Conservation (phyloP, 2,888 invertebrate species). For the Coecobrya sp. region DNA sequence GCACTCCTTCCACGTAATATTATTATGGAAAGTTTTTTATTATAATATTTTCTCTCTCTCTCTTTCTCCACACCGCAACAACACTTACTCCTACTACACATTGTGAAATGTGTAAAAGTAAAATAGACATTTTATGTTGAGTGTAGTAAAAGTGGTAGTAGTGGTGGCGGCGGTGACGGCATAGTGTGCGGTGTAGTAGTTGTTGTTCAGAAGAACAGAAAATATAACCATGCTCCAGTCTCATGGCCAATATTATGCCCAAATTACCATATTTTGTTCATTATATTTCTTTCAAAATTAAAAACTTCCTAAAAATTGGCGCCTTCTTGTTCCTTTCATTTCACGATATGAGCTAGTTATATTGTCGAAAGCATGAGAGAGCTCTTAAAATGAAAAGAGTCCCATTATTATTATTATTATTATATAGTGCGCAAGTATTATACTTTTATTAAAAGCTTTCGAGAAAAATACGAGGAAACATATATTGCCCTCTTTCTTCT, state of each 20-base stretch:
- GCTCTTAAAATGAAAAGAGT: constrained; percentile 53
- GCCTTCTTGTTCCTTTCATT: constrained; percentile 80
- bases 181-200: neutral
- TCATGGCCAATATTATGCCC: constrained; percentile 79
- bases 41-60: constrained; percentile 47
- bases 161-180: neutral
- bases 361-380: constrained; percentile 66
- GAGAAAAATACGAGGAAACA: constrained; percentile 71
- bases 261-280: constrained; percentile 86
- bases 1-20: constrained; percentile 49
- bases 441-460: constrained; percentile 75
- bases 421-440: constrained; percentile 45
- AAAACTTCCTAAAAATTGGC: constrained; percentile 83
- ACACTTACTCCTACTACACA: constrained; percentile 40
- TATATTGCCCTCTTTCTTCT: constrained; percentile 56
- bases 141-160: constrained; percentile 8
- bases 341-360: constrained; percentile 78
- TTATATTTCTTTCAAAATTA: constrained; percentile 85
- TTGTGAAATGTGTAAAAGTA: constrained; percentile 53
- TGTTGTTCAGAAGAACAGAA: neutral
- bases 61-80: constrained; percentile 3
- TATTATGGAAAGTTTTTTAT: constrained; percentile 34
- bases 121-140: constrained; percentile 51
- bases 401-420: constrained; percentile 53
- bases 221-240: constrained; percentile 22